A percentile compares a stretch with the other conserved stretches of the same genome.
Conservation (phyloP, 2,797 vertebrate genomes). For the Phylloscopus collybita region DNA sequence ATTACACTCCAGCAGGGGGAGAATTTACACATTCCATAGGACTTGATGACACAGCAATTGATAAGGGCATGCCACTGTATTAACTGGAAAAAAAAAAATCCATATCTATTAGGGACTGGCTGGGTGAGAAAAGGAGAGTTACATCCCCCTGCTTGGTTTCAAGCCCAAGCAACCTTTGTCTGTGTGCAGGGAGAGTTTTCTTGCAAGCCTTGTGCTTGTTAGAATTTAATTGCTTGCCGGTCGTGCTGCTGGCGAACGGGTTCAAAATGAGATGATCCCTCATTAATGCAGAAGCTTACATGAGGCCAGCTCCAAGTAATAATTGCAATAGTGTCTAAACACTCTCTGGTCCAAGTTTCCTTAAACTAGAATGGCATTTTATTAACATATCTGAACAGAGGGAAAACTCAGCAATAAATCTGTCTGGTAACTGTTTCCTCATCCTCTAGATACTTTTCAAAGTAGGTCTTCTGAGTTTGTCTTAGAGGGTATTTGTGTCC, state of each 20-base stretch:
- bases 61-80: not conserved
- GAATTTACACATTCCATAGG: slow-evolving; percentile 34
- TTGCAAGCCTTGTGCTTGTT: not conserved
- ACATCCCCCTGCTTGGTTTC: not conserved
- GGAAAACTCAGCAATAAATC: not conserved
- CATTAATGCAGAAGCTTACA: slow-evolving; percentile 20
- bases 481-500: not conserved
- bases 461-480: not conserved
- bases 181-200: not conserved
- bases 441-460: not conserved
- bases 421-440: not conserved
- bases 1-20: not conserved
- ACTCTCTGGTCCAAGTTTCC: not conserved
- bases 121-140: not conserved
- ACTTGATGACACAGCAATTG: slow-evolving; percentile 23
- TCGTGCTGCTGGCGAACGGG: not conserved
- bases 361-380: not conserved
- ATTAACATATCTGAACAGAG: not conserved
- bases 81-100: slow-evolving; percentile 13
- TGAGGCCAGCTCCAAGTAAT: slow-evolving; percentile 11
- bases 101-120: not conserved
- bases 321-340: not conserved
- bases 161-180: not conserved
- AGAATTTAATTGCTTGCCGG: slow-evolving; percentile 36
- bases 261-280: slow-evolving; percentile 42